phyloP scores from a whole-genome alignment of 2,888 invertebrate species.

The Pteria penguin region DNA sequence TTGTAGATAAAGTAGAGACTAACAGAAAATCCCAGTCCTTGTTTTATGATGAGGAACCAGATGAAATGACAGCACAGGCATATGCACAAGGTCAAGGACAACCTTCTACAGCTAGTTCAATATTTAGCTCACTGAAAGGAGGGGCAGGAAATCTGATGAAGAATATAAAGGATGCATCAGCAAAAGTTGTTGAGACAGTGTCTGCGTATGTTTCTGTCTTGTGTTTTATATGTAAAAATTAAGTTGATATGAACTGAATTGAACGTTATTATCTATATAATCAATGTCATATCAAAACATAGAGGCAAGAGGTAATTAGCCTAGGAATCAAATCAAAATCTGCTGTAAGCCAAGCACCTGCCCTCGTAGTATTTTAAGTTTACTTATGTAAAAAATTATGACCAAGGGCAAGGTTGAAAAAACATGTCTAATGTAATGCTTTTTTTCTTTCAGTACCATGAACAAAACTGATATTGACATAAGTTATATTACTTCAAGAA shows the following conservation, averaged over 20 bases:
- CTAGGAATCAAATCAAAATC: too few species aligned
- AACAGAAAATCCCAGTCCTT: slow-evolving; percentile 1
- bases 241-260: neutral
- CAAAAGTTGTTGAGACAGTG: slow-evolving; percentile 97
- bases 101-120: slow-evolving; percentile 77
- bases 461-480: slow-evolving; percentile 88
- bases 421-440: too few species aligned
- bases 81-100: slow-evolving; percentile 30
- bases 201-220: slow-evolving; percentile 73
- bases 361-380: too few species aligned
- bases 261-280: neutral
- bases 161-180: slow-evolving; percentile 96
- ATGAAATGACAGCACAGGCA: slow-evolving; percentile 17
- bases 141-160: slow-evolving; percentile 96
- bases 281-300: too few species aligned
- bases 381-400: too few species aligned
- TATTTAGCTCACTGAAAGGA: slow-evolving; percentile 90
- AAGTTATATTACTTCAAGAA: slow-evolving; percentile 93
- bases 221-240: neutral
- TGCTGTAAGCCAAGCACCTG: too few species aligned
- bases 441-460: slow-evolving; percentile 76
- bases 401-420: too few species aligned
- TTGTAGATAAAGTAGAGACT: slow-evolving; percentile 13
- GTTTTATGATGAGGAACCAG: slow-evolving; percentile 20
- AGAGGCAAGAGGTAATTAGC: too few species aligned